A percentile compares a stretch with the other conserved stretches of the same genome.
These are phyloP conservation scores for Craniophora ligustri DNA, from an alignment of 2,888 invertebrate genomes.

Conservation along the genomic window DNA sequence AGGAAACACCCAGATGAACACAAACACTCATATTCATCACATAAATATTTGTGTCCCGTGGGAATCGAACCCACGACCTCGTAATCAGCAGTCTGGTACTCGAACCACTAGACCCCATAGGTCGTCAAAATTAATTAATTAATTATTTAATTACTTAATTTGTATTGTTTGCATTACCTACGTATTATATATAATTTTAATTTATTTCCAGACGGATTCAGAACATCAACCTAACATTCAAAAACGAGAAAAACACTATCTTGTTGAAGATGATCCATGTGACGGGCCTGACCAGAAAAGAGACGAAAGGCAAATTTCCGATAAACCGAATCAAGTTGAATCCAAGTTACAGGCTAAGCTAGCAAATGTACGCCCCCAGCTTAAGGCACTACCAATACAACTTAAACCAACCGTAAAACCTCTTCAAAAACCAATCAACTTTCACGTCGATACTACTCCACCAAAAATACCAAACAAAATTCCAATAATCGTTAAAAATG, in stretches of 20 bases:
- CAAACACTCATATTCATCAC: too few relatives aligned
- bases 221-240: slow-evolving; percentile 21
- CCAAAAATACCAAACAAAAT: slow-evolving; percentile 26
- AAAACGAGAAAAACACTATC: slow-evolving; percentile 35
- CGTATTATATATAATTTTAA: background rate
- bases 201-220: slow-evolving; percentile 18
- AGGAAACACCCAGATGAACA: too few relatives aligned
- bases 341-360: slow-evolving; percentile 11
- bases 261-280: slow-evolving; percentile 27
- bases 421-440: slow-evolving; percentile 12
- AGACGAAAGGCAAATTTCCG: slow-evolving; percentile 26
- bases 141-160: too few relatives aligned
- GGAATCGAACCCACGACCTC: too few relatives aligned
- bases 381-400: slow-evolving; percentile 5
- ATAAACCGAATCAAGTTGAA: slow-evolving; percentile 5
- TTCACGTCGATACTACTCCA: slow-evolving; percentile 16
- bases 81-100: too few relatives aligned
- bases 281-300: slow-evolving; percentile 21
- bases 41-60: too few relatives aligned
- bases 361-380: slow-evolving; percentile 5
- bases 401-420: background rate
- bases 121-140: too few relatives aligned
- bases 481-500: slow-evolving; percentile 38
- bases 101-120: too few relatives aligned
- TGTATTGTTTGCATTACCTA: too few relatives aligned